These are phyloP conservation scores for Cranoglanis bouderius DNA, from an alignment of 2,113 vertebrate species.

Conservation along the genomic window DNA sequence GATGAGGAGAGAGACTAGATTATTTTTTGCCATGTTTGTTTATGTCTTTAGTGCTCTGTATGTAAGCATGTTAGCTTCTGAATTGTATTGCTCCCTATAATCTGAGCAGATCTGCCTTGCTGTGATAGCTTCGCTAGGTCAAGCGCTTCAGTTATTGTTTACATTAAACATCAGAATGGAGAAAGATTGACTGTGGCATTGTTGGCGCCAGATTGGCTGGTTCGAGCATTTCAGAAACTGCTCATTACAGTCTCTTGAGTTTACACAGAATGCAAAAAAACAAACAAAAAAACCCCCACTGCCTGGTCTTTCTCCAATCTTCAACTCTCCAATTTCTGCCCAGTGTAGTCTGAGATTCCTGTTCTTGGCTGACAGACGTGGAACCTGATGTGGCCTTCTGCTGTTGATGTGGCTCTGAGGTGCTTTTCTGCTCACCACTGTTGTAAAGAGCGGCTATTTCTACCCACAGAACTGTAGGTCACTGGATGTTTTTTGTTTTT, in stretches of 20 bases:
- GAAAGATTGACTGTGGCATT: background rate
- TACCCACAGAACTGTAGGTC: background rate
- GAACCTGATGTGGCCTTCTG: background rate
- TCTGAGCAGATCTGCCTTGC: background rate
- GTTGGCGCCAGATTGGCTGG: no score
- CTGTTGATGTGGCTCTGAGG: background rate
- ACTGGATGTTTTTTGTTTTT: background rate
- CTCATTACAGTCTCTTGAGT: background rate
- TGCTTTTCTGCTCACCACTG: background rate
- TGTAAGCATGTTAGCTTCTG: slow-evolving; percentile 7
- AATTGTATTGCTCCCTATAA: slow-evolving; percentile 56
- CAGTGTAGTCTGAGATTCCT: background rate
- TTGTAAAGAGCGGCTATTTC: background rate
- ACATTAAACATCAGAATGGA: slow-evolving; percentile 18
- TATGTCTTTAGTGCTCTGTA: slow-evolving; percentile 1
- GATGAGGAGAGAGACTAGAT: background rate
- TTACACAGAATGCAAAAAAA: background rate
- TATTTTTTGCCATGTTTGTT: slow-evolving; percentile 13
- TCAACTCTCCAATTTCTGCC: no score
- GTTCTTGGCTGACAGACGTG: background rate
- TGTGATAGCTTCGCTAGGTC: background rate
- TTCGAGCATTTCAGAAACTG: background rate
- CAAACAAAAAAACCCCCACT: background rate
- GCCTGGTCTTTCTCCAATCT: background rate
- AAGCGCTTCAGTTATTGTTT: background rate